Conservation (phyloP, 2,797 vertebrate species). For the Jordanella pulchra region DNA sequence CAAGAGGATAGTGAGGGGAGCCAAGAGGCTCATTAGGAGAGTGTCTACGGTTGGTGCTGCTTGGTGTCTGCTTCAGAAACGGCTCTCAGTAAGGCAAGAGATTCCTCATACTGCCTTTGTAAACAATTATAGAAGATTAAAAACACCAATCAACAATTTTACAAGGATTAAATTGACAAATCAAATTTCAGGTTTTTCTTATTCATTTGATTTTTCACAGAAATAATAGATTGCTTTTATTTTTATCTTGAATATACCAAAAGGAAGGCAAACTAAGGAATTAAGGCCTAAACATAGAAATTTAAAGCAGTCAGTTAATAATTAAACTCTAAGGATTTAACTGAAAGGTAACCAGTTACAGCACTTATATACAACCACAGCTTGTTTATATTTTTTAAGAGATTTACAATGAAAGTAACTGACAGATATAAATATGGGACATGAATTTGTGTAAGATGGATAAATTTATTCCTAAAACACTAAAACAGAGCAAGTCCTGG, state of each 20-base stretch:
- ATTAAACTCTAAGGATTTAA: background rate
- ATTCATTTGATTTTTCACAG: background rate
- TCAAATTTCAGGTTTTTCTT: background rate
- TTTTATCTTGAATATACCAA: background rate
- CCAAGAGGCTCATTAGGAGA: too few relatives aligned
- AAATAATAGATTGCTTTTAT: background rate
- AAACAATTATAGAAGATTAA: too few relatives aligned
- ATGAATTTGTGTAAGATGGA: background rate
- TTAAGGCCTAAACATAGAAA: background rate
- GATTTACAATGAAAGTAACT: too few relatives aligned
- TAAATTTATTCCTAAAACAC: background rate
- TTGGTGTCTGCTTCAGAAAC: too few relatives aligned
- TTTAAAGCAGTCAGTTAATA: background rate
- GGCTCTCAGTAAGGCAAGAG: too few relatives aligned
- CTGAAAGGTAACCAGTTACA: background rate
- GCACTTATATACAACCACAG: background rate
- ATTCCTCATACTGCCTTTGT: too few relatives aligned
- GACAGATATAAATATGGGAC: background rate
- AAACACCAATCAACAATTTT: background rate
- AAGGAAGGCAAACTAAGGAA: background rate
- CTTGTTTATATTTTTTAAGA: too few relatives aligned
- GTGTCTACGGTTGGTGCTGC: too few relatives aligned
- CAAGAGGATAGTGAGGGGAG: too few relatives aligned
- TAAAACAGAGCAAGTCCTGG: background rate
- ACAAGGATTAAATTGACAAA: background rate